Evolutionary conservation across 1,140 invertebrate genomes (phyloP).

Genomic region (Anastrepha ludens): DNA sequence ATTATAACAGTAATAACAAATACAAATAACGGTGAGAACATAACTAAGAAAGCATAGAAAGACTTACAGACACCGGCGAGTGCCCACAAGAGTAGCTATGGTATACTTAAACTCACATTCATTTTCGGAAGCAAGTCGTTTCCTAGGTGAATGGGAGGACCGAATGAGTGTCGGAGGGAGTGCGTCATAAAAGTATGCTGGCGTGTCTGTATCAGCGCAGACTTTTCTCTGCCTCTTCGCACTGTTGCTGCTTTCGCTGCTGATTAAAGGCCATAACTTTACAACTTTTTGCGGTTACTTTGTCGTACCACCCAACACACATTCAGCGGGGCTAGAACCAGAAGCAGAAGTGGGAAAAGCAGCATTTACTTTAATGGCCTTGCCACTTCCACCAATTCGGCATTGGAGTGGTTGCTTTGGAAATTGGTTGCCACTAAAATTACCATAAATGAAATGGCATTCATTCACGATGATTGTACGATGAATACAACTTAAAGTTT

Average conservation of each 20-base stretch:
- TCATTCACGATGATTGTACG: slow-evolving; percentile 5
- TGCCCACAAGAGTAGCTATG: background rate
- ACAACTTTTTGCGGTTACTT: slow-evolving; percentile 25
- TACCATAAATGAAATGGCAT: slow-evolving; percentile 34
- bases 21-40: background rate
- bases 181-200: background rate
- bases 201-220: background rate
- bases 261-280: slow-evolving; percentile 27
- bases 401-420: background rate
- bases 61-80: background rate
- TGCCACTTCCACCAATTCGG: background rate
- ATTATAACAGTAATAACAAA: background rate
- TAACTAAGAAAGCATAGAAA: background rate
- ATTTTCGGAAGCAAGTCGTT: background rate
- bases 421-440: slow-evolving; percentile 35
- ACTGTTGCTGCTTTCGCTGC: background rate
- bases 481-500: background rate
- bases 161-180: background rate
- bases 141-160: background rate
- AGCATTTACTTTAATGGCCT: background rate
- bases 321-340: background rate
- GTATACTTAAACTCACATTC: slow-evolving; percentile 18
- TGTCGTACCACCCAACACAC: background rate
- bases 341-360: background rate
- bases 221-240: background rate